Evolutionary conservation across 1,140 invertebrate species (phyloP).

Genomic region (Belonocnema kinseyi): DNA sequence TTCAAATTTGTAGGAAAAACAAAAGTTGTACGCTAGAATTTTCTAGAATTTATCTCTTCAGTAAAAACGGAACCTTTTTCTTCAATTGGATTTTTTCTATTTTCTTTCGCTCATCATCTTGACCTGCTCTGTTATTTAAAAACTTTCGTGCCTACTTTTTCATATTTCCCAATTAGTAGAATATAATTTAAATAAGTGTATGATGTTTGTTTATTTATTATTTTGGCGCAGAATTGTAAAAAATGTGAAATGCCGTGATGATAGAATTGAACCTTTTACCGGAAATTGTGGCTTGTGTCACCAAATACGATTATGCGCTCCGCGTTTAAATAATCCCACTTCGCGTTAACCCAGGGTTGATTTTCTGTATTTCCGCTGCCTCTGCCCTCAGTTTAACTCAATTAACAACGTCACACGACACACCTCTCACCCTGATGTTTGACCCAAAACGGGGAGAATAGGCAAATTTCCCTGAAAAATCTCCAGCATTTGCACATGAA

Average conservation of each 20-base stretch:
- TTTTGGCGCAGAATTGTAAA: not conserved
- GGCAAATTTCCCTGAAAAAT: not conserved
- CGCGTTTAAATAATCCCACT: not conserved
- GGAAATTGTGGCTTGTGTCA: not conserved
- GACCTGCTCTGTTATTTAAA: not conserved
- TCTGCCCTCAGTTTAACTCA: not conserved
- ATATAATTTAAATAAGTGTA: too few relatives aligned
- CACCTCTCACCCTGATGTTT: constrained; percentile 20
- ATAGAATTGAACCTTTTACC: not conserved
- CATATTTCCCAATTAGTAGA: too few relatives aligned
- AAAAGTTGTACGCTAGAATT: too few relatives aligned
- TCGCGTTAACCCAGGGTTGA: constrained; percentile 9
- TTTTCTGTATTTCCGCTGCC: constrained; percentile 16
- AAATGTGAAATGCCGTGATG: not conserved
- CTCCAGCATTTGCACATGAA: not conserved
- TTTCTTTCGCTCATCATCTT: too few relatives aligned
- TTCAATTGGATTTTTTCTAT: too few relatives aligned
- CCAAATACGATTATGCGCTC: not conserved
- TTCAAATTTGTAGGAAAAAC: not conserved
- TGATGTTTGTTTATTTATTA: not conserved
- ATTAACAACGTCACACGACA: constrained; percentile 4
- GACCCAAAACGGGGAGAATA: constrained; percentile 10
- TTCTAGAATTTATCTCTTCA: not conserved
- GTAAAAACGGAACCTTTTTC: too few relatives aligned
- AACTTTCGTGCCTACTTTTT: not conserved